A percentile compares a stretch with the other conserved stretches of the same genome.
These are phyloP conservation scores for Lumbricus terrestris DNA, from an alignment of 2,888 invertebrate genomes.

Conservation along the genomic window DNA sequence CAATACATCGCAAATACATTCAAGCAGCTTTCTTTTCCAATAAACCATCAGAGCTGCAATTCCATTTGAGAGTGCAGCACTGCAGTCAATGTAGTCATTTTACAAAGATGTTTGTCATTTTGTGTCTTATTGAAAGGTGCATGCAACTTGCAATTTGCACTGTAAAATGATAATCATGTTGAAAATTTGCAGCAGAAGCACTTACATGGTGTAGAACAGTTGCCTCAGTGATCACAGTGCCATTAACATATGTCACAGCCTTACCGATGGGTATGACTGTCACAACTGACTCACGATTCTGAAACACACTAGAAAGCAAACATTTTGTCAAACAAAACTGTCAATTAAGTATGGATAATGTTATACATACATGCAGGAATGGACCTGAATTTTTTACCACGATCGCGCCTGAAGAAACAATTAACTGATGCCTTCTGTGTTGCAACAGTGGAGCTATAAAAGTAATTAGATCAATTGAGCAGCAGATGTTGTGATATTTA, in stretches of 20 bases:
- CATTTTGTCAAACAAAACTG: neutral
- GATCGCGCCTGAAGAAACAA: neutral
- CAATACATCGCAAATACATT: no score
- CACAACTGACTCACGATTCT: constrained; percentile 46
- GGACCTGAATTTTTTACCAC: neutral
- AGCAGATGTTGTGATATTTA: neutral
- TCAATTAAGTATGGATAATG: no score
- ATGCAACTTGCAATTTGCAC: neutral
- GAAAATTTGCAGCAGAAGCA: constrained; percentile 16
- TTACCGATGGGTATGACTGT: constrained; percentile 50
- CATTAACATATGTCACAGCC: constrained; percentile 57
- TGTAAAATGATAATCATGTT: neutral
- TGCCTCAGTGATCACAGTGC: constrained; percentile 47
- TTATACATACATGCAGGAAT: neutral
- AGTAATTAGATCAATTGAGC: neutral
- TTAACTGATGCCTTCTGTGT: neutral
- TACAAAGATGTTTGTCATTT: no score
- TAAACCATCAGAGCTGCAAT: no score
- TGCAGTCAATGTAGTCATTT: no score
- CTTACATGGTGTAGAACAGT: constrained; percentile 53
- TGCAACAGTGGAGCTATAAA: neutral
- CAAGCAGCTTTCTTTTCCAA: no score
- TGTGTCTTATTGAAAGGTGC: no score
- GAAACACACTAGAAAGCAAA: constrained; percentile 47
- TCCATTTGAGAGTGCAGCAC: no score